Evolutionary conservation across 2,797 vertebrate species (phyloP).

Genomic region (Cossypha polioptera): DNA sequence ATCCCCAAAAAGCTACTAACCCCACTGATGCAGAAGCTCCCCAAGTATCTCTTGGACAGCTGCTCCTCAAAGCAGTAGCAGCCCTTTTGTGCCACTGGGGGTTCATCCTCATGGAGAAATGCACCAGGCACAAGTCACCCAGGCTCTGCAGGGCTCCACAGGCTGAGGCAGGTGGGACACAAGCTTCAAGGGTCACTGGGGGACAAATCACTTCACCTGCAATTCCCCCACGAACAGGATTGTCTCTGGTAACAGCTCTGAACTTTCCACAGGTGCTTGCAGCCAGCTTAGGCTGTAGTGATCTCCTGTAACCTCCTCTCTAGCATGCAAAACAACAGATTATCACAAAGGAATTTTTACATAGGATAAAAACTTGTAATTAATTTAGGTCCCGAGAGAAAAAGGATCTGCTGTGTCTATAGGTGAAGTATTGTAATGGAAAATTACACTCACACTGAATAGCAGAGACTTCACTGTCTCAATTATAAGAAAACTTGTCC

Average conservation of each 20-base stretch:
- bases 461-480: not conserved
- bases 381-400: not conserved
- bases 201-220: not conserved
- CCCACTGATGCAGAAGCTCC: not conserved
- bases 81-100: not conserved
- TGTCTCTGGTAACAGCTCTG: not conserved
- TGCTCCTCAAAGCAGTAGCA: not conserved
- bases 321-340: not conserved
- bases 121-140: not conserved
- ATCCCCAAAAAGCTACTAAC: not conserved
- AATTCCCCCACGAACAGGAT: not conserved
- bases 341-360: not conserved
- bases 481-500: not conserved
- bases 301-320: not conserved
- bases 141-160: not conserved
- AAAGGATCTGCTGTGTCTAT: not conserved
- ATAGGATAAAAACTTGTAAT: not conserved
- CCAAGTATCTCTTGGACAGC: not conserved
- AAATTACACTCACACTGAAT: not conserved
- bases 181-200: rapidly evolving
- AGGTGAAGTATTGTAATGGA: not conserved
- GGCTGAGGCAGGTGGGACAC: not conserved
- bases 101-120: rapidly evolving
- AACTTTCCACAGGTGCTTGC: not conserved
- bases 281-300: not conserved